phyloP scores from a whole-genome alignment of 2,797 vertebrate genomes.

The Merluccius polli region DNA sequence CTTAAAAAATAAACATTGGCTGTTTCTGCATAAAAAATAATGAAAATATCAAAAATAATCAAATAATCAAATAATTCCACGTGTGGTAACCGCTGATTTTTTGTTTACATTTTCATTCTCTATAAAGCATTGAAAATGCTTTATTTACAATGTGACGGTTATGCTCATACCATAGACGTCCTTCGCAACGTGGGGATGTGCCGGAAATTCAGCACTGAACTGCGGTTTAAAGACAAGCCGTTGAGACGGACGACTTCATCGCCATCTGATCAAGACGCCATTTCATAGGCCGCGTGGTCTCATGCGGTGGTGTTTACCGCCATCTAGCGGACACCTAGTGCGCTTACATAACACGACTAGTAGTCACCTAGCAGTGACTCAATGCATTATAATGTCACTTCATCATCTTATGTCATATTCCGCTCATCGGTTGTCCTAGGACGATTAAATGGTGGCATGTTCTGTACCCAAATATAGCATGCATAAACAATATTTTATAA shows the following conservation, averaged over 20 bases:
- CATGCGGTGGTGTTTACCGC: conserved; percentile 40
- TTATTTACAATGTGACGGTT: background rate
- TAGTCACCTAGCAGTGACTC: background rate
- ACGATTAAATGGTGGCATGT: background rate
- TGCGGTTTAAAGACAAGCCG: background rate
- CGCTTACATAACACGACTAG: background rate
- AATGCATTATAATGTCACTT: background rate
- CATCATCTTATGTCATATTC: background rate
- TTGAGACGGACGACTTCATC: conserved; percentile 48
- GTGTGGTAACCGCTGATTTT: background rate
- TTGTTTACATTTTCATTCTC: background rate
- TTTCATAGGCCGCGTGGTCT: conserved; percentile 57
- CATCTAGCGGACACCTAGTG: conserved; percentile 58
- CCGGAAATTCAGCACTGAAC: background rate
- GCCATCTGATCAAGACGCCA: conserved; percentile 70
- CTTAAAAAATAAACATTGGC: background rate
- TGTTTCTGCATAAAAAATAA: background rate
- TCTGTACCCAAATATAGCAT: background rate
- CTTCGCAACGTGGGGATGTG: no score
- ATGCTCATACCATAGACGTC: background rate
- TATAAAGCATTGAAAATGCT: background rate
- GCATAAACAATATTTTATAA: background rate
- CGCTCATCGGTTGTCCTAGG: background rate
- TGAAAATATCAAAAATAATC: background rate
- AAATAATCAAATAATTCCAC: background rate